Conservation (phyloP, 1,140 invertebrate species). For the Andrena cerasifolii region DNA sequence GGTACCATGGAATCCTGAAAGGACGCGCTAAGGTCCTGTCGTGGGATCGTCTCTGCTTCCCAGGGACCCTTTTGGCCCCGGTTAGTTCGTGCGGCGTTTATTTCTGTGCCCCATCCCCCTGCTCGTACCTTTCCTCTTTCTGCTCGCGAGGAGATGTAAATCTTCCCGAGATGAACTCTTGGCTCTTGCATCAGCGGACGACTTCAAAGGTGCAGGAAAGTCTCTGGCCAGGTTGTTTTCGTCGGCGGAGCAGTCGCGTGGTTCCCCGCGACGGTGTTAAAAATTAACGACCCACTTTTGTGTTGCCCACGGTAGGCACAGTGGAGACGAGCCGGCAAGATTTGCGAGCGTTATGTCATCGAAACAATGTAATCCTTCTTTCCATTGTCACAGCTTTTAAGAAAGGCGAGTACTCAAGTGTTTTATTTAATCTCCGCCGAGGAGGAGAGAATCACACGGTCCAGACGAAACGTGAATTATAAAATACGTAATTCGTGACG, state of each 20-base stretch:
- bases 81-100: slow-evolving; percentile 43
- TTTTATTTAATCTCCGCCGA: background rate
- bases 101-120: slow-evolving; percentile 24
- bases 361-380: background rate
- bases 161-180: slow-evolving; percentile 53
- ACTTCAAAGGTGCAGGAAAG: slow-evolving; percentile 51
- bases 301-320: background rate
- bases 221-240: slow-evolving; percentile 3
- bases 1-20: background rate
- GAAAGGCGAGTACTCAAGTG: background rate
- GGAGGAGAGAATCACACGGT: background rate
- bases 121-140: slow-evolving; percentile 31
- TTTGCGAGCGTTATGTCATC: background rate
- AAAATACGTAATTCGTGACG: background rate
- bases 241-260: slow-evolving; percentile 7
- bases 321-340: background rate
- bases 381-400: background rate
- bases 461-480: no score
- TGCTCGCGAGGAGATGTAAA: slow-evolving; percentile 50
- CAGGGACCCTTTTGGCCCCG: slow-evolving; percentile 50
- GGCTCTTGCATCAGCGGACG: slow-evolving; percentile 48
- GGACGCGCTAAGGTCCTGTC: slow-evolving; percentile 35
- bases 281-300: slow-evolving; percentile 36
- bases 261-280: background rate
- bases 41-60: slow-evolving; percentile 50